Conservation (phyloP, 2,797 vertebrate species). For the Gymnoscopelus braueri region DNA sequence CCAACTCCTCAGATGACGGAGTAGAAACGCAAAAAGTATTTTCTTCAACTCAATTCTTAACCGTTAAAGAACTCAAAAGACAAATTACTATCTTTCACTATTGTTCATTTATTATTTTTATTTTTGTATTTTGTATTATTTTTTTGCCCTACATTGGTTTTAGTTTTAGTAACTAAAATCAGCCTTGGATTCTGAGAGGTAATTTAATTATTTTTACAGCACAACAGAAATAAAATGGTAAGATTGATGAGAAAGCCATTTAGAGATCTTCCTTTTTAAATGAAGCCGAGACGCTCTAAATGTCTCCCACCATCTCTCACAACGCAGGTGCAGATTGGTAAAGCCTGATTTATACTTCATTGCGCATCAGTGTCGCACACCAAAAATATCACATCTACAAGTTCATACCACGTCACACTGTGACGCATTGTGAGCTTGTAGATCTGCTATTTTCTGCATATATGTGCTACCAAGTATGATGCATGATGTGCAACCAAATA, state of each 20-base stretch:
- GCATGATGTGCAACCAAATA: too few relatives aligned
- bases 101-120: slow-evolving; percentile 48
- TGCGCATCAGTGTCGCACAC: too few relatives aligned
- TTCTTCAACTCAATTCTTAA: slow-evolving; percentile 25
- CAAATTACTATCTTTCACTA: slow-evolving; percentile 62
- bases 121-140: slow-evolving; percentile 12
- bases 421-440: too few relatives aligned
- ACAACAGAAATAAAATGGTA: slow-evolving; percentile 51
- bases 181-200: slow-evolving; percentile 79
- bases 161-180: slow-evolving; percentile 70
- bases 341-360: too few relatives aligned
- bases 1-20: slow-evolving; percentile 57
- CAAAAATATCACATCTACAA: too few relatives aligned
- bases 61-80: slow-evolving; percentile 56
- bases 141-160: slow-evolving; percentile 62
- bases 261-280: slow-evolving; percentile 55
- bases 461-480: too few relatives aligned
- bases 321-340: slow-evolving; percentile 60
- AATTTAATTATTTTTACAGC: slow-evolving; percentile 71
- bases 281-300: slow-evolving; percentile 59
- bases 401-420: too few relatives aligned
- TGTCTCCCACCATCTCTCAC: slow-evolving; percentile 54
- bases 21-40: slow-evolving; percentile 4
- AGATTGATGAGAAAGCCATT: slow-evolving; percentile 43
- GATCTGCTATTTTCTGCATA: too few relatives aligned